Conservation (phyloP, 2,113 vertebrate genomes). For the Embiotoca jacksoni region DNA sequence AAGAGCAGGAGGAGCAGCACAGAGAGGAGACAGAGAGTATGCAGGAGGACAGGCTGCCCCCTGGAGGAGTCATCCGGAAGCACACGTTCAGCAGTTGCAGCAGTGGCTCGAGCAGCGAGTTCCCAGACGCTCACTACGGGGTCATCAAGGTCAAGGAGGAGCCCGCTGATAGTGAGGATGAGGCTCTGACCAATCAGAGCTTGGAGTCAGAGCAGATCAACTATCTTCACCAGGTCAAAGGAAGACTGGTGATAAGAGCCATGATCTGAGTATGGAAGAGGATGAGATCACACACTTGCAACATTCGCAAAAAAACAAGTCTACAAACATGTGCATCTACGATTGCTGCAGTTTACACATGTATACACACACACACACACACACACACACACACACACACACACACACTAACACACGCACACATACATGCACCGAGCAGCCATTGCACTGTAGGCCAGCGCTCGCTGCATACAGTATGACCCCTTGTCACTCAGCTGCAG, state of each 20-base stretch:
- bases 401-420: constrained; percentile 15
- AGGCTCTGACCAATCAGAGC: constrained; percentile 89
- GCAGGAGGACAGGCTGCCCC: constrained; percentile 90
- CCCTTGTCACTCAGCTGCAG: constrained; percentile 57
- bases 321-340: constrained; percentile 32
- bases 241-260: constrained; percentile 96
- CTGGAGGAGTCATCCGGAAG: constrained; percentile 87
- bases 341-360: constrained; percentile 44
- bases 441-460: constrained; percentile 70
- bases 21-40: constrained; percentile 84
- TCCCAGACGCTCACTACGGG: constrained; percentile 84
- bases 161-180: constrained; percentile 93
- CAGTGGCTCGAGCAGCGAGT: constrained; percentile 80
- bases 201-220: constrained; percentile 90
- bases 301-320: constrained; percentile 67
- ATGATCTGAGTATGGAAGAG: constrained; percentile 88
- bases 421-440: constrained; percentile 48
- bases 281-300: constrained; percentile 69
- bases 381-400: constrained; percentile 34
- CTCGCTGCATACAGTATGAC: constrained; percentile 39
- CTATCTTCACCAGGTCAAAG: constrained; percentile 98
- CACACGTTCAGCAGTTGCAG: constrained; percentile 88
- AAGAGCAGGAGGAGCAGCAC: constrained; percentile 92
- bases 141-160: constrained; percentile 97
- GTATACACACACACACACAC: constrained; percentile 27